phyloP scores from a whole-genome alignment of 2,797 vertebrate species.

The Erethizon dorsatum region DNA sequence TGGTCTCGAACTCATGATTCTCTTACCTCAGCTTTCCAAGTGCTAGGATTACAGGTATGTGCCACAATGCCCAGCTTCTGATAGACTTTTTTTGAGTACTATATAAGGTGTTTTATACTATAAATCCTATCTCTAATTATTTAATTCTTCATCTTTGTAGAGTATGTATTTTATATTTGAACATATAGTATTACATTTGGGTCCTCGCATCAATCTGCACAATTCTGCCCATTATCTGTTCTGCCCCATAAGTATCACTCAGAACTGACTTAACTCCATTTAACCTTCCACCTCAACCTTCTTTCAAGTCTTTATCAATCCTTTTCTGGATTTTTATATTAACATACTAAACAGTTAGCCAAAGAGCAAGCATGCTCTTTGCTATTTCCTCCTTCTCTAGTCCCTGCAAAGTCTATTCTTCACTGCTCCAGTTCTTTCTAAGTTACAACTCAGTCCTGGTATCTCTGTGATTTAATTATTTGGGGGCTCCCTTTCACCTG shows the following conservation, averaged over 20 bases:
- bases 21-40: background rate
- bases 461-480: background rate
- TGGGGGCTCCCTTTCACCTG: background rate
- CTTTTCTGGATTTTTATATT: background rate
- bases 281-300: background rate
- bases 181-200: background rate
- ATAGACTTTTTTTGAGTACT: slow-evolving; percentile 21
- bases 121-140: background rate
- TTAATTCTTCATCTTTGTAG: slow-evolving; percentile 23
- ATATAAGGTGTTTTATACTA: background rate
- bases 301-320: background rate
- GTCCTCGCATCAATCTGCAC: background rate
- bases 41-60: background rate
- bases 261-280: background rate
- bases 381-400: background rate
- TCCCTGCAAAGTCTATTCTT: background rate
- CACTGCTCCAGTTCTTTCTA: background rate
- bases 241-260: background rate
- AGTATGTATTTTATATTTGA: slow-evolving; percentile 25
- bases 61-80: background rate
- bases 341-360: background rate
- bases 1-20: background rate
- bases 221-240: background rate
- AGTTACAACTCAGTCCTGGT: slow-evolving; percentile 32
- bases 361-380: background rate